These are phyloP conservation scores for Danio tinwini DNA, from an alignment of 2,797 vertebrate species.

Conservation along the genomic window DNA sequence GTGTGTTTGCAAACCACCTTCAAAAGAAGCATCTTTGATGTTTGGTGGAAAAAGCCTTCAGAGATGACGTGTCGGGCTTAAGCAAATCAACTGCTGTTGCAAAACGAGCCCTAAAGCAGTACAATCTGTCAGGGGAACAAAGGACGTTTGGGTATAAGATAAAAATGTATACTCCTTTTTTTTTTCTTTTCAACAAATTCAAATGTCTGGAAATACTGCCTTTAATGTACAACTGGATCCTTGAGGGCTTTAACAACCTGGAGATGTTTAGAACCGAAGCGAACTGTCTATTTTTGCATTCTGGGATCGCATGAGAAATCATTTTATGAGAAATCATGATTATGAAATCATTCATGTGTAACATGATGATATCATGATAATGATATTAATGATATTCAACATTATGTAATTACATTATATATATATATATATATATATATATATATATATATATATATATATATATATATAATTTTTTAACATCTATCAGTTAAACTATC, in stretches of 20 bases:
- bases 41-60: neutral
- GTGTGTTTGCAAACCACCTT: slow-evolving; percentile 3
- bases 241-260: neutral
- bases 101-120: slow-evolving; percentile 6
- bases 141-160: neutral
- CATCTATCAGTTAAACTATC: no score
- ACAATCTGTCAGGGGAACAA: slow-evolving; percentile 5
- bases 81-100: slow-evolving; percentile 10
- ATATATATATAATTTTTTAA: no score
- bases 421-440: no score
- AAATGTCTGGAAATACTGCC: slow-evolving; percentile 13
- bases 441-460: no score
- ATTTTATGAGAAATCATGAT: no score
- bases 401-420: neutral
- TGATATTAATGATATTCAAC: no score
- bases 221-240: neutral
- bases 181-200: neutral
- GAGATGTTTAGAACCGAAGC: neutral
- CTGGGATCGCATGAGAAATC: neutral
- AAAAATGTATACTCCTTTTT: neutral
- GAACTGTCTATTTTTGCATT: neutral
- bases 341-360: no score
- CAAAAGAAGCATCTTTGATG: slow-evolving; percentile 17
- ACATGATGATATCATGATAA: no score
- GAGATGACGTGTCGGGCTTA: neutral